Evolutionary conservation across 2,797 vertebrate genomes (phyloP).

Genomic region (Coendou prehensilis): DNA sequence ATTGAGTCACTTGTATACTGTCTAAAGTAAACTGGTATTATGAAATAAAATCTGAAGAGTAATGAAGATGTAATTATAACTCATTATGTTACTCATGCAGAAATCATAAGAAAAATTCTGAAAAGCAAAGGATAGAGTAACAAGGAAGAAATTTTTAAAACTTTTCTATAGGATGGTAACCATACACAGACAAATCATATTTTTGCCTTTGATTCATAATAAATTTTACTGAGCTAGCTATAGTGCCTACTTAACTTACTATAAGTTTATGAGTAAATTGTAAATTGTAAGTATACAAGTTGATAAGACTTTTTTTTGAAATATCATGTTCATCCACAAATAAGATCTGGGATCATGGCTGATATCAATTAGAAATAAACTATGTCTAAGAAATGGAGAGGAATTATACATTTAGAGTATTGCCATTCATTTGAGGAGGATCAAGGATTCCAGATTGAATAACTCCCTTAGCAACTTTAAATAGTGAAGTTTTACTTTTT

Average conservation of each 20-base stretch:
- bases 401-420: not conserved
- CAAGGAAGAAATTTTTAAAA: constrained; percentile 18
- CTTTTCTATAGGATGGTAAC: not conserved
- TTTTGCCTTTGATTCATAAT: not conserved
- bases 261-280: not conserved
- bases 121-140: not conserved
- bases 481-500: not conserved
- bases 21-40: not conserved
- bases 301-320: not conserved
- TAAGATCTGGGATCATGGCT: not conserved
- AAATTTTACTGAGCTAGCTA: not conserved
- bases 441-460: not conserved
- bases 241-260: not conserved
- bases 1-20: not conserved
- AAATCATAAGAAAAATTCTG: constrained; percentile 3
- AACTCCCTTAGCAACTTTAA: constrained; percentile 17
- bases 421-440: not conserved
- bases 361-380: not conserved
- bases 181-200: not conserved
- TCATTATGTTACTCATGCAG: not conserved
- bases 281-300: constrained; percentile 27
- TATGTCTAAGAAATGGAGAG: not conserved
- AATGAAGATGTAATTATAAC: not conserved
- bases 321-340: not conserved
- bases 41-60: not conserved